phyloP scores from a whole-genome alignment of 2,888 invertebrate genomes.

The Congeria kusceri region DNA sequence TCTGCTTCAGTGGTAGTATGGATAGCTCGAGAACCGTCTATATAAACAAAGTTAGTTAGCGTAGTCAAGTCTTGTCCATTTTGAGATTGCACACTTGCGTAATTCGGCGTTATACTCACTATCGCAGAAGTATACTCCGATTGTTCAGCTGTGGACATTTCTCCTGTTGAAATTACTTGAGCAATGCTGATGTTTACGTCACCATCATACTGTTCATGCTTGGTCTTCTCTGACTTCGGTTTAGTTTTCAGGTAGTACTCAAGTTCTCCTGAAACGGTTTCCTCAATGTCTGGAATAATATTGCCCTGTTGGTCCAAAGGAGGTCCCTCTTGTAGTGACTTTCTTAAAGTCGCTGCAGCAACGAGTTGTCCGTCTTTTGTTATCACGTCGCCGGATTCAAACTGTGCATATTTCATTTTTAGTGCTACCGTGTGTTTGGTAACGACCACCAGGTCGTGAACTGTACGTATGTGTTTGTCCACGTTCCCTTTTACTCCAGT shows the following conservation, averaged over 20 bases:
- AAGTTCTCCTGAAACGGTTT: too few relatives aligned
- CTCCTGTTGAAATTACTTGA: background rate
- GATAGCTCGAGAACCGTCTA: conserved; percentile 4
- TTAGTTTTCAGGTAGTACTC: too few relatives aligned
- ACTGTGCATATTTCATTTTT: conserved; percentile 62
- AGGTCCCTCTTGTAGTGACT: conserved; percentile 35
- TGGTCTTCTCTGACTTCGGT: background rate
- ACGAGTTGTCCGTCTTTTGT: conserved; percentile 58
- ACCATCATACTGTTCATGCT: background rate
- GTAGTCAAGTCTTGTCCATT: conserved; percentile 27
- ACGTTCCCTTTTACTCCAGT: conserved; percentile 66
- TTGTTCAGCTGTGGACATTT: background rate
- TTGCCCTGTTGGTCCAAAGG: conserved; percentile 24
- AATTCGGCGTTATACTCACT: background rate
- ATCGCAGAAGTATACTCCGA: background rate
- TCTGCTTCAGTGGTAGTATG: conserved; percentile 3
- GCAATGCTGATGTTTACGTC: background rate
- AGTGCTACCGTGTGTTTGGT: conserved; percentile 63
- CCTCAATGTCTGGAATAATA: background rate
- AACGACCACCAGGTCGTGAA: conserved; percentile 61
- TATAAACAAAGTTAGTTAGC: conserved; percentile 35
- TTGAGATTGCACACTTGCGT: background rate
- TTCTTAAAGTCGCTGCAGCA: conserved; percentile 45
- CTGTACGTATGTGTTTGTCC: conserved; percentile 66
- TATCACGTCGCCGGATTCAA: conserved; percentile 60